Percentiles rank a stretch among this genome's conserved stretches.
Evolutionary conservation across 2,888 invertebrate genomes (phyloP).

Genomic region (Drosophila ezoana): DNA sequence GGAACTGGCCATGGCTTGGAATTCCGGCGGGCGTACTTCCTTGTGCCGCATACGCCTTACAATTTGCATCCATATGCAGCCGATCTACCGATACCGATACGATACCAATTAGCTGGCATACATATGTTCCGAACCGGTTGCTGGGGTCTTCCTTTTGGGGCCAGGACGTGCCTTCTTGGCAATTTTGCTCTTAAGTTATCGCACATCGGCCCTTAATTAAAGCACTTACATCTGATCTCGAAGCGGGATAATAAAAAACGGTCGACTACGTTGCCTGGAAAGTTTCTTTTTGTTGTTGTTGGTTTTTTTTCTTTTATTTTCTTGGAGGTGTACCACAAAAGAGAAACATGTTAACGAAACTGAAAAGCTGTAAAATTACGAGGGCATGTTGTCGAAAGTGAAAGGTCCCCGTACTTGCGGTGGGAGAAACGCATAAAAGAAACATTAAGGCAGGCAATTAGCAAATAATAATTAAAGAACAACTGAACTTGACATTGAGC

Average conservation of each 20-base stretch:
- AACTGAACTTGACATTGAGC: conserved; percentile 22
- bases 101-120: conserved; percentile 56
- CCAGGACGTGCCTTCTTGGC: conserved; percentile 62
- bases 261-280: conserved; percentile 29
- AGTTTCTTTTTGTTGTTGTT: conserved; percentile 24
- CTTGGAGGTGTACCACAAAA: conserved; percentile 10
- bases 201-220: conserved; percentile 71
- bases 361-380: conserved; percentile 42
- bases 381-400: conserved; percentile 47
- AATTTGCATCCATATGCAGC: conserved; percentile 40
- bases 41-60: conserved; percentile 43
- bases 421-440: conserved; percentile 40
- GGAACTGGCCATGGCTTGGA: conserved; percentile 18
- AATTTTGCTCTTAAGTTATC: conserved; percentile 63
- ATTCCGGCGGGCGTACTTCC: conserved; percentile 54
- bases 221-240: conserved; percentile 68
- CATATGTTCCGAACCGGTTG: conserved; percentile 48
- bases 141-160: conserved; percentile 2
- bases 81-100: conserved; percentile 23
- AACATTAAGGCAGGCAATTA: conserved; percentile 12
- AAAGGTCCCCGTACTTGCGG: conserved; percentile 33
- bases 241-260: conserved; percentile 46
- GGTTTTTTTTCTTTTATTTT: neutral
- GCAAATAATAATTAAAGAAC: neutral
- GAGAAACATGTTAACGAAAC: conserved; percentile 28